A percentile compares a stretch with the other conserved stretches of the same genome.
Evolutionary conservation across 2,888 invertebrate species (phyloP).

Genomic region (Caenorhabditis sulstoni): DNA sequence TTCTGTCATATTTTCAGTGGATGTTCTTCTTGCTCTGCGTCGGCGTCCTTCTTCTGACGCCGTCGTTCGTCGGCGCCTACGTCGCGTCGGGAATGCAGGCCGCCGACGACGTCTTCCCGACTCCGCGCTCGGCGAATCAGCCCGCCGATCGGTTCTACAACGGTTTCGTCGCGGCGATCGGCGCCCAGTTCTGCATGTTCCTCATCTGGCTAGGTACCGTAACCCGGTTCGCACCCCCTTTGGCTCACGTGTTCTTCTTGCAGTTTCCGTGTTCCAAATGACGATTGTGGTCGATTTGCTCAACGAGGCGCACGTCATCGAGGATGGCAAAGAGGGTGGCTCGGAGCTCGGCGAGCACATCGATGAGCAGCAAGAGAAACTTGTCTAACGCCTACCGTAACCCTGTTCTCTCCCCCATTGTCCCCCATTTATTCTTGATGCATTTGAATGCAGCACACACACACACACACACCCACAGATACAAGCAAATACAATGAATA

Average conservation of each 20-base stretch:
- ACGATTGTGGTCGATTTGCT: conserved; percentile 1
- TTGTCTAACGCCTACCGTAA: too few species aligned
- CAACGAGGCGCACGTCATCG: conserved; percentile 6
- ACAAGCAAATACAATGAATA: too few species aligned
- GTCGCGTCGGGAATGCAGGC: conserved; percentile 3
- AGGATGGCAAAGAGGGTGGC: background rate
- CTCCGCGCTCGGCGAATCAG: background rate
- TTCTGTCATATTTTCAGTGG: conserved; percentile 23
- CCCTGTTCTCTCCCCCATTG: too few species aligned
- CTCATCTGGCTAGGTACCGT: conserved; percentile 10
- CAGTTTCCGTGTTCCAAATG: conserved; percentile 16
- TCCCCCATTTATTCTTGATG: too few species aligned
- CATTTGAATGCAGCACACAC: too few species aligned
- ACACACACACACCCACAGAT: too few species aligned
- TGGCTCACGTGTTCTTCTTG: background rate
- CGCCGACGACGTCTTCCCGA: background rate
- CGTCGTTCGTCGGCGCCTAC: conserved; percentile 20
- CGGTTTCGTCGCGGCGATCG: conserved; percentile 19
- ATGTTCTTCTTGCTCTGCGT: conserved; percentile 7
- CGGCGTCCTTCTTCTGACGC: background rate
- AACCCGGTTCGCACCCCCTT: background rate
- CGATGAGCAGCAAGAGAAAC: background rate
- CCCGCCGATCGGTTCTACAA: conserved; percentile 14
- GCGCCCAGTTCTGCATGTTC: conserved; percentile 13
- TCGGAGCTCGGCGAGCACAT: background rate